Evolutionary conservation across 2,888 invertebrate species (phyloP).

Genomic region (Ypsolopha sequella): DNA sequence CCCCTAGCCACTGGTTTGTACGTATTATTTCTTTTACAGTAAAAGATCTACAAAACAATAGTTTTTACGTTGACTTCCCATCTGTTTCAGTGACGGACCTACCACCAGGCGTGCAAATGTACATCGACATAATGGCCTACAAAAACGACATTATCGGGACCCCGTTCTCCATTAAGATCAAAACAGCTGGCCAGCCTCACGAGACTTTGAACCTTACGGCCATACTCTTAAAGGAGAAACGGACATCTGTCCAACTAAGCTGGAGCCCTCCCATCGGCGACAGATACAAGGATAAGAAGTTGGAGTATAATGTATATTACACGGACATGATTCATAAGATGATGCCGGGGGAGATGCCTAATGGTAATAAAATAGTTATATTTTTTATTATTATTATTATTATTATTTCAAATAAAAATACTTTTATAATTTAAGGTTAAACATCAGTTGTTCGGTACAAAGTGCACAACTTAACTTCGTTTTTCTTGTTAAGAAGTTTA

Average conservation of each 20-base stretch:
- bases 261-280: constrained; percentile 75
- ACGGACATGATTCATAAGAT: constrained; percentile 51
- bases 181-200: constrained; percentile 59
- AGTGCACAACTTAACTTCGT: no score
- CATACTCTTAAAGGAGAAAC: constrained; percentile 59
- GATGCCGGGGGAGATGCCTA: constrained; percentile 60
- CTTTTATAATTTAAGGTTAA: no score
- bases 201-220: constrained; percentile 65
- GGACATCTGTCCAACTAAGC: constrained; percentile 73
- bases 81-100: constrained; percentile 58
- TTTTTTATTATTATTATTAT: constrained; percentile 2
- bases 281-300: constrained; percentile 45
- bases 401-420: no score
- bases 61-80: no score
- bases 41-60: not conserved
- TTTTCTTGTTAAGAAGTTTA: no score
- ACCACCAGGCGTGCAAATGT: constrained; percentile 58
- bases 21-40: not conserved
- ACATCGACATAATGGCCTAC: constrained; percentile 73
- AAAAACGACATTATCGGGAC: constrained; percentile 71
- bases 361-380: constrained; percentile 72
- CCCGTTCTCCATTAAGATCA: constrained; percentile 48
- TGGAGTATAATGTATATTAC: constrained; percentile 81
- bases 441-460: no score
- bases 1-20: no score